Conservation (phyloP, 2,113 vertebrate species). For the Elephantulus edwardii region DNA sequence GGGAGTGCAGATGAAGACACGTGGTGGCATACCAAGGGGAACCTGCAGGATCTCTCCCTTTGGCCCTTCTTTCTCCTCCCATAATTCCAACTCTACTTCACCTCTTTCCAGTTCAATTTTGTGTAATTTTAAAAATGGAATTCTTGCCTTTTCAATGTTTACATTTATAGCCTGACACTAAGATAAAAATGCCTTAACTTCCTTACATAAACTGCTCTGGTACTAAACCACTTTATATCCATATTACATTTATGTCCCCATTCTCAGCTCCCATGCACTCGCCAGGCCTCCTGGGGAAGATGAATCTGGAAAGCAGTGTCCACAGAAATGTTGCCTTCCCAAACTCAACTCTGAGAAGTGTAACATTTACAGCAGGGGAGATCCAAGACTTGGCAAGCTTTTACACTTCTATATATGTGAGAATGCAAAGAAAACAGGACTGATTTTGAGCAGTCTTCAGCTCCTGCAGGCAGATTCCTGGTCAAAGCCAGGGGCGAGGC, state of each 20-base stretch:
- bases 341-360: background rate
- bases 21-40: background rate
- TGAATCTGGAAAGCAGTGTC: background rate
- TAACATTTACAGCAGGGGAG: background rate
- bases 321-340: background rate
- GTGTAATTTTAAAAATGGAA: background rate
- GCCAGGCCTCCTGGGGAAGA: background rate
- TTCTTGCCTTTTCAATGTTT: background rate
- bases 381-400: background rate
- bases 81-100: background rate
- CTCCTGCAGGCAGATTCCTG: too few relatives aligned
- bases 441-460: too few relatives aligned
- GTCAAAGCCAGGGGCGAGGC: too few relatives aligned
- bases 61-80: too few relatives aligned
- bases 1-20: background rate
- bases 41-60: too few relatives aligned
- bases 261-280: background rate
- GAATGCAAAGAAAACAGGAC: too few relatives aligned
- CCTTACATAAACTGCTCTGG: too few relatives aligned
- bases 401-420: too few relatives aligned
- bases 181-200: too few relatives aligned
- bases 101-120: background rate
- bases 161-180: background rate
- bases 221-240: background rate
- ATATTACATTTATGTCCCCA: background rate